A percentile compares a stretch with the other conserved stretches of the same genome.
These are phyloP conservation scores for Oreochromis mossambicus DNA, from an alignment of 2,797 vertebrate genomes.

Conservation along the genomic window DNA sequence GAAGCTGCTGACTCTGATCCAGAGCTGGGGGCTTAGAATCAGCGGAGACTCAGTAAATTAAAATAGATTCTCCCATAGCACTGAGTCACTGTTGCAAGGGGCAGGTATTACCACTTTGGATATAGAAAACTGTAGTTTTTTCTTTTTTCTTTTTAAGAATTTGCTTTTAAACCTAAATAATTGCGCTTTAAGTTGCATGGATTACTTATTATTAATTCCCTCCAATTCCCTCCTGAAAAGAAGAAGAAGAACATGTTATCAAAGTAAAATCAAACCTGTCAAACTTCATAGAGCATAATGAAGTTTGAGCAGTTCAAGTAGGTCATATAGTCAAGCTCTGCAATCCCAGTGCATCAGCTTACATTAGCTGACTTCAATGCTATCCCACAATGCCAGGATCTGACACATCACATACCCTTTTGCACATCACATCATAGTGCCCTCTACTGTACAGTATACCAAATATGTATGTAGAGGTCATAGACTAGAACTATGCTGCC, in stretches of 20 bases:
- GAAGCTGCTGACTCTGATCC: slow-evolving; percentile 56
- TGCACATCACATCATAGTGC: neutral
- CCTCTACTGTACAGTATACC: neutral
- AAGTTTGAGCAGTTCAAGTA: neutral
- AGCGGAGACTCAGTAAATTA: neutral
- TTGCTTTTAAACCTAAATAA: neutral
- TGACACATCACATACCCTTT: neutral
- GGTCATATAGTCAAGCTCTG: neutral
- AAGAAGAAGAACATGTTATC: neutral
- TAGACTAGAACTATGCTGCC: neutral
- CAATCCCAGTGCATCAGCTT: neutral
- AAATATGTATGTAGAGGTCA: neutral
- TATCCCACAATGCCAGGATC: neutral
- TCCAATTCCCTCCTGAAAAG: neutral
- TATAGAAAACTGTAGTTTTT: neutral
- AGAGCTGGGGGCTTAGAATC: slow-evolving; percentile 27
- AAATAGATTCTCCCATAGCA: neutral
- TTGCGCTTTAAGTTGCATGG: rapidly evolving
- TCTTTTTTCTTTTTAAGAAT: neutral
- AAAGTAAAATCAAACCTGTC: neutral
- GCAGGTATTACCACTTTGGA: neutral
- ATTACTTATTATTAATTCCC: neutral
- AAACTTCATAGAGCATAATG: neutral
- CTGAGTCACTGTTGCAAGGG: neutral
- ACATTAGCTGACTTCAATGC: neutral